A percentile compares a stretch with the other conserved stretches of the same genome.
Evolutionary conservation across 2,797 vertebrate species (phyloP).

Genomic region (Catostomus latipinnis): DNA sequence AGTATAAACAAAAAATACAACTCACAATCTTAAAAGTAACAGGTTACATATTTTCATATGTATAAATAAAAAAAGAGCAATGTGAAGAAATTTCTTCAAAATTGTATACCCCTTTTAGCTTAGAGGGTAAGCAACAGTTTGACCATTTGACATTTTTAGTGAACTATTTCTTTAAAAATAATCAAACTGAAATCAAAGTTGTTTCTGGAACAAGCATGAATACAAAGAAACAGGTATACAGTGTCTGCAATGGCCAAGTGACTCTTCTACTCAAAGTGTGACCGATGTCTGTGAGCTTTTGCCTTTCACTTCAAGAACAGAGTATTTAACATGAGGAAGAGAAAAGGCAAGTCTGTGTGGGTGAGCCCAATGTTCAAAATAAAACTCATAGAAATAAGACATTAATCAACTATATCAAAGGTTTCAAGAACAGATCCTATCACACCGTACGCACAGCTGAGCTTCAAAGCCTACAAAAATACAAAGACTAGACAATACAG

Average conservation of each 20-base stretch:
- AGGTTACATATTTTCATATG: too few relatives aligned
- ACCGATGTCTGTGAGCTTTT: not conserved
- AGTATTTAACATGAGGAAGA: constrained; percentile 2
- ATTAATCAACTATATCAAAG: not conserved
- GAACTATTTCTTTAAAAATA: not conserved
- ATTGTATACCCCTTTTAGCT: too few relatives aligned
- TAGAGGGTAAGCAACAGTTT: too few relatives aligned
- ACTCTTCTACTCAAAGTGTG: not conserved
- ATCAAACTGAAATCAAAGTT: not conserved
- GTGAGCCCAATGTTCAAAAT: not conserved
- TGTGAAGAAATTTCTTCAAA: too few relatives aligned
- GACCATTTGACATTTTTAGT: too few relatives aligned
- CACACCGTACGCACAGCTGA: not conserved
- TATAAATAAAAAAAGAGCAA: too few relatives aligned
- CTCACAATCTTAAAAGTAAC: too few relatives aligned
- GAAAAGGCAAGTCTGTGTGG: not conserved
- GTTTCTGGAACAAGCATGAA: not conserved
- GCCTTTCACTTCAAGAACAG: not conserved
- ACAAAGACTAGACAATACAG: not conserved
- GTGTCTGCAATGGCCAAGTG: not conserved
- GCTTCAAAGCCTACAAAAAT: constrained; percentile 14
- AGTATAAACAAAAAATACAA: too few relatives aligned
- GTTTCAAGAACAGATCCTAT: not conserved
- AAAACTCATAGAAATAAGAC: not conserved
- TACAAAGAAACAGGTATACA: not conserved